Percentiles rank a stretch among this genome's conserved stretches.
Evolutionary conservation across 2,113 vertebrate genomes (phyloP).

Genomic region (Oxygymnocypris stewartii): DNA sequence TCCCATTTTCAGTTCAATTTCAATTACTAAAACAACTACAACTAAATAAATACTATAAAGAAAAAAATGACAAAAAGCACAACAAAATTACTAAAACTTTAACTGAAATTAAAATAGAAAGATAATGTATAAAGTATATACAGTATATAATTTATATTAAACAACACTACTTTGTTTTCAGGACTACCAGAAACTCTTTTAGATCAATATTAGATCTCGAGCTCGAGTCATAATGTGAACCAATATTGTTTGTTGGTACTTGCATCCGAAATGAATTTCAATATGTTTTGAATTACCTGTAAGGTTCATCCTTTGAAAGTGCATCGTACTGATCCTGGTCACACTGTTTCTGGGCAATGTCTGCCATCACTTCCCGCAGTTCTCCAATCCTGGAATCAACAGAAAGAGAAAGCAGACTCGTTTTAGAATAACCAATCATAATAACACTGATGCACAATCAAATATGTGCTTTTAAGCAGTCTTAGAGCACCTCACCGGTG

Average conservation of each 20-base stretch:
- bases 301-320: conserved; percentile 74
- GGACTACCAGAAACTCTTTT: not conserved
- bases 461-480: conserved; percentile 21
- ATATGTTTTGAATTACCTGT: conserved; percentile 67
- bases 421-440: conserved; percentile 3
- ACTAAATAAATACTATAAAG: too few relatives aligned
- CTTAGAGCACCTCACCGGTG: conserved; percentile 82
- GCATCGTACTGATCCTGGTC: conserved; percentile 67
- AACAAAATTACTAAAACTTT: too few relatives aligned
- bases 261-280: not conserved
- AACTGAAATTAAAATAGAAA: too few relatives aligned
- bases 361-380: conserved; percentile 85
- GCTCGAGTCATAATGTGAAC: not conserved
- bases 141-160: not conserved
- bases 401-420: conserved; percentile 6
- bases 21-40: too few relatives aligned
- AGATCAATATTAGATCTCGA: not conserved
- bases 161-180: not conserved
- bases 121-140: not conserved
- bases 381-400: conserved; percentile 84
- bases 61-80: too few relatives aligned
- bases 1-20: too few relatives aligned
- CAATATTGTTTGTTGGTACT: not conserved
- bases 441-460: conserved; percentile 7
- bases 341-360: conserved; percentile 74